A percentile compares a stretch with the other conserved stretches of the same genome.
These are phyloP conservation scores for Antechinus flavipes DNA, from an alignment of 2,113 vertebrate genomes.

Conservation along the genomic window DNA sequence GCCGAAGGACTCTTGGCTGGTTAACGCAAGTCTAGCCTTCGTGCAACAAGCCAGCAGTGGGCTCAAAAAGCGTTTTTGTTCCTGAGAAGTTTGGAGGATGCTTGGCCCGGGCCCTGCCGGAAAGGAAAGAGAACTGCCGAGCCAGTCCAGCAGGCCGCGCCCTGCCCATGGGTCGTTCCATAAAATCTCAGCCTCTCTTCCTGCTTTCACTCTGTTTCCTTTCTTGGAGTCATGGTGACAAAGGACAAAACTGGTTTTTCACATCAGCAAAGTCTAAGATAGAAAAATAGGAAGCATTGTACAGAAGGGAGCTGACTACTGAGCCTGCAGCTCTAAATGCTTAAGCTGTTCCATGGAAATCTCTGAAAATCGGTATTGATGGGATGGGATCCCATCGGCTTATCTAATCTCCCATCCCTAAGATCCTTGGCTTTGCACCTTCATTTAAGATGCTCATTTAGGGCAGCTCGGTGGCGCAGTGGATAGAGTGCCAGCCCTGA, in stretches of 20 bases:
- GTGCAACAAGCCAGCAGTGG: background rate
- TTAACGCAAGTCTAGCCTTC: background rate
- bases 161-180: background rate
- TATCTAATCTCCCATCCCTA: background rate
- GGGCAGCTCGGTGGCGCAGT: no score
- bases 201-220: background rate
- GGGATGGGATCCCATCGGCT: background rate
- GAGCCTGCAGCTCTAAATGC: background rate
- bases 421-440: background rate
- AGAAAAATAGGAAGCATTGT: background rate
- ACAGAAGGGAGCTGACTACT: background rate
- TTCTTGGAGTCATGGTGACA: background rate
- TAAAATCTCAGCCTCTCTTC: background rate
- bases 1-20: background rate
- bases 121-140: background rate
- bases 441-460: background rate
- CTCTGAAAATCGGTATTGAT: background rate
- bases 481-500: no score
- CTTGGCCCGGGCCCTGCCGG: background rate
- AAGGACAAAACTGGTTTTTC: background rate
- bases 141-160: no score
- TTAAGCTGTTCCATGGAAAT: background rate
- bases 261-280: background rate
- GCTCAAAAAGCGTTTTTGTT: background rate
- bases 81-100: background rate